Evolutionary conservation across 92 coral and sea anemone species (phyloP).

Genomic region (Porites lobata): DNA sequence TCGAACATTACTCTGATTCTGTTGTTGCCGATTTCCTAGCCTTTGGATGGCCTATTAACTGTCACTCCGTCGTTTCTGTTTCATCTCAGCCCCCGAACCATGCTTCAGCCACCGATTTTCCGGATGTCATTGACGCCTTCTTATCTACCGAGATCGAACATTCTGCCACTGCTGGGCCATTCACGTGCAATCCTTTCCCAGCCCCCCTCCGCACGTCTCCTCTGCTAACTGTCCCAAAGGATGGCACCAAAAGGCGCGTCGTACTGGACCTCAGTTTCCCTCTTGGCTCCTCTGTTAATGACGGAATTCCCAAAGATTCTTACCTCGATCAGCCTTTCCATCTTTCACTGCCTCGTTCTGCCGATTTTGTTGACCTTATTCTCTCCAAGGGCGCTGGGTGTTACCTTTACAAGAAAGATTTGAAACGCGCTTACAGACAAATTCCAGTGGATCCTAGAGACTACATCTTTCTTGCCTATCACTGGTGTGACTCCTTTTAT

Average conservation of each 20-base stretch:
- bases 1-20: not conserved
- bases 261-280: slow-evolving; percentile 64
- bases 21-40: slow-evolving; percentile 53
- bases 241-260: slow-evolving; percentile 56
- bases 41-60: slow-evolving; percentile 71
- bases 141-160: slow-evolving; percentile 38
- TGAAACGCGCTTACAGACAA: slow-evolving; percentile 47
- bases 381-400: slow-evolving; percentile 46
- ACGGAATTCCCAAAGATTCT: slow-evolving; percentile 66
- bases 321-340: slow-evolving; percentile 55
- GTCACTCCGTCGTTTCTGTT: not conserved
- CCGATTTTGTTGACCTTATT: slow-evolving; percentile 46
- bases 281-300: slow-evolving; percentile 42
- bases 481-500: slow-evolving; percentile 30
- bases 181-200: slow-evolving; percentile 48
- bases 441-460: slow-evolving; percentile 66
- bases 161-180: slow-evolving; percentile 60
- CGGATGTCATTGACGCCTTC: slow-evolving; percentile 41
- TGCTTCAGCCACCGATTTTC: slow-evolving; percentile 45
- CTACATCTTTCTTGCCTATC: slow-evolving; percentile 37
- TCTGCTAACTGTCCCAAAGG: slow-evolving; percentile 56
- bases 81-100: slow-evolving; percentile 31
- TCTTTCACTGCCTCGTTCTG: slow-evolving; percentile 55
- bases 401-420: slow-evolving; percentile 57
- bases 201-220: slow-evolving; percentile 60